Evolutionary conservation across 1,140 invertebrate species (phyloP), one percentile per base, ranked within the genome.

Genomic region (Capitella teleta): DNA sequence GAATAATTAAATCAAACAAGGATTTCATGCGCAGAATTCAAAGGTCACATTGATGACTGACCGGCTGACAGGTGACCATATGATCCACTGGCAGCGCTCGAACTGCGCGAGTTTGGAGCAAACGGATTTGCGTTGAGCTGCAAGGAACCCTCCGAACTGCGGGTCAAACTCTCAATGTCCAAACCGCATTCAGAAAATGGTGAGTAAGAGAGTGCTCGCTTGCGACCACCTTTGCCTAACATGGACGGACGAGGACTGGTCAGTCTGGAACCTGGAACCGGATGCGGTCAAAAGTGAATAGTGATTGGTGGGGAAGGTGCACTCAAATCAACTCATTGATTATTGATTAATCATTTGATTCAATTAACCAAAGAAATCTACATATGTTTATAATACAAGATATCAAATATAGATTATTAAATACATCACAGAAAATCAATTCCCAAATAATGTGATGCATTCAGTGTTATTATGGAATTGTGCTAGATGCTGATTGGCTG

Each of bases 61-160:
- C 86, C 87, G 56, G 88, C 88, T 47, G 90, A 92, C 51, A 96
- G 79, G 74, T 97, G 91, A 14, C 91, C 91, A 74, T 94, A 94
- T 46, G 88, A 94, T 6, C 91, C 91, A 65, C 87, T 92, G 16
- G 85, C 83, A 0, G 81, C 79, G 47, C 84, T 87, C 30, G 85
- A 87, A 47, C 82, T 83, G 37, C 86, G 74, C 30, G 62, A 60
- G 10, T 55, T 54, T 45, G 56, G 56, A 60, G 89, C 87, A 58
- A 91, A 85, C 28, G 92, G 82, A n/a, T n/a, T n/a, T n/a, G n/a
- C n/a, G 14, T 87, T 87, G 19, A 85, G 53, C 41, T 67, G 84
- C 45, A 97, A 71, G 24, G 90, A 94, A 56, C 90, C 93, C 1
- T 92, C 92, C 14, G 90, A 95, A 61, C 92, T 92, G 49, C 91